Percentiles rank a stretch among this genome's conserved stretches.
These are phyloP conservation scores for Plectrocnemia conspersa DNA, from an alignment of 1,140 invertebrate species.

Conservation along the genomic window DNA sequence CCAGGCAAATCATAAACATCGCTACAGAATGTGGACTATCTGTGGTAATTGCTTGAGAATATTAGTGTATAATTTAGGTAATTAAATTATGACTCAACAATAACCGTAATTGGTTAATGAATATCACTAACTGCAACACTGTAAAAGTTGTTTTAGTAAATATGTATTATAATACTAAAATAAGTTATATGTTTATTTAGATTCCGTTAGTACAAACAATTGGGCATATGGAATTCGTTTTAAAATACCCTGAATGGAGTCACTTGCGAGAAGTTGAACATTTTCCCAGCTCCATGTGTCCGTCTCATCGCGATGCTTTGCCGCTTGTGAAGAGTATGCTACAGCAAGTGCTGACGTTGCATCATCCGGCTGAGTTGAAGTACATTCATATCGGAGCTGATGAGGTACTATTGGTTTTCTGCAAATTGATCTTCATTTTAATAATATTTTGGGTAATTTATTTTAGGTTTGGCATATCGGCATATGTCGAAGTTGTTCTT, in stretches of 20 bases:
- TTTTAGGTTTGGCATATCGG: constrained; percentile 64
- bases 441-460: too few species aligned
- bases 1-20: constrained; percentile 44
- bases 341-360: constrained; percentile 62
- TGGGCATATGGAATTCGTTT: constrained; percentile 89
- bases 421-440: too few species aligned
- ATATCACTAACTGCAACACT: too few species aligned
- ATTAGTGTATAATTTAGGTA: too few species aligned
- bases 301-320: constrained; percentile 68
- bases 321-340: constrained; percentile 72
- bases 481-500: constrained; percentile 67
- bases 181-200: constrained; percentile 32
- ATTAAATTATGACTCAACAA: too few species aligned
- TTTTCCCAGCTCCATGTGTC: constrained; percentile 81
- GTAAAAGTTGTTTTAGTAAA: not conserved
- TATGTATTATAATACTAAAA: not conserved
- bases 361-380: constrained; percentile 52
- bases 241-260: constrained; percentile 75
- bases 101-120: too few species aligned
- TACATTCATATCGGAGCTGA: constrained; percentile 80
- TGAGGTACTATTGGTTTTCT: constrained; percentile 54
- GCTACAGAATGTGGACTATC: constrained; percentile 43
- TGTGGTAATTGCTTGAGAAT: constrained; percentile 47
- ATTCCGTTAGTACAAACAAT: constrained; percentile 94
- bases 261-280: constrained; percentile 71